These are phyloP conservation scores for Silurus glanis DNA, from an alignment of 2,113 vertebrate species.

Conservation along the genomic window DNA sequence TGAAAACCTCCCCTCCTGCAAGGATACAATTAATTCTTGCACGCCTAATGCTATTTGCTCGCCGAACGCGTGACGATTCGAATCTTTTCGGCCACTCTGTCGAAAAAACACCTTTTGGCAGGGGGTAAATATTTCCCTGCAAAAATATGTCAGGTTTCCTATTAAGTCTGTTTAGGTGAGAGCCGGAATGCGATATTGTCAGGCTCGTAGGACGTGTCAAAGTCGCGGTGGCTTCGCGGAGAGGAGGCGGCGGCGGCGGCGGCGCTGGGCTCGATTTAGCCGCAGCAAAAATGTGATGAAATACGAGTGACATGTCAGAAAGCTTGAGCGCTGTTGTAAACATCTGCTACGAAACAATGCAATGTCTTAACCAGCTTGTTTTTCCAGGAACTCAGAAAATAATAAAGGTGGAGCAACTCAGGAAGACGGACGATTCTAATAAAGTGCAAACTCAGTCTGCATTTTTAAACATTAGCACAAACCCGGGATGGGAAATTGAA, in stretches of 20 bases:
- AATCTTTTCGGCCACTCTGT: conserved; percentile 30
- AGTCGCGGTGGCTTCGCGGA: conserved; percentile 22
- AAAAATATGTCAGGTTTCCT: conserved; percentile 36
- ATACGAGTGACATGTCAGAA: conserved; percentile 52
- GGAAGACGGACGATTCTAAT: neutral
- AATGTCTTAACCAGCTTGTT: conserved; percentile 31
- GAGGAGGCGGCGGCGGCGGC: neutral
- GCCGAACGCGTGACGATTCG: conserved; percentile 35
- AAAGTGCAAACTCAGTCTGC: neutral
- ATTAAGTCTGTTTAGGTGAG: conserved; percentile 43
- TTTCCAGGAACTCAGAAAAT: conserved; percentile 30
- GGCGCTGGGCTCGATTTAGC: conserved; percentile 47
- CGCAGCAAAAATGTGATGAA: conserved; percentile 47
- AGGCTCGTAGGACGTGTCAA: conserved; percentile 32
- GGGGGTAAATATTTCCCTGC: conserved; percentile 24
- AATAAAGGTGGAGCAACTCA: neutral
- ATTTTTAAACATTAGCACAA: neutral
- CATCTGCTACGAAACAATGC: conserved; percentile 44
- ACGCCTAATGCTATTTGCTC: conserved; percentile 54
- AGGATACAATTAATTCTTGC: conserved; percentile 58
- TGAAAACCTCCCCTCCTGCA: conserved; percentile 50
- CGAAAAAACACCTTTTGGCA: conserved; percentile 29
- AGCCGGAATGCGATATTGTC: conserved; percentile 31
- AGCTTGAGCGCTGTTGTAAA: conserved; percentile 49
- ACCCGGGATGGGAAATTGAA: neutral